phyloP scores from a whole-genome alignment of 2,888 invertebrate genomes.

The Caradrina kadenii region DNA sequence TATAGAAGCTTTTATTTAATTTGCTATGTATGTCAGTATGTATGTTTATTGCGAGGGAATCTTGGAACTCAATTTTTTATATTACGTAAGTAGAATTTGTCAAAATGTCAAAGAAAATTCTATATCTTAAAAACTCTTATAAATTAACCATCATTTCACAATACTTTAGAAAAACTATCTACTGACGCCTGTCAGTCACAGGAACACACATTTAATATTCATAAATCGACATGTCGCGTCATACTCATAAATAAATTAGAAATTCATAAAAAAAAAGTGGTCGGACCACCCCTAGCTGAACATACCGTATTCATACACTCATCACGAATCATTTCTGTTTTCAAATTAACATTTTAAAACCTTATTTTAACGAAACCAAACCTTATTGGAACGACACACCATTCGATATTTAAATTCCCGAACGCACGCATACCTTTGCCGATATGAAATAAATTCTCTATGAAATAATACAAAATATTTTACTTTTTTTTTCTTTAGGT shows the following conservation, averaged over 20 bases:
- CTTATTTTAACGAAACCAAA: constrained; percentile 30
- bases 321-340: constrained; percentile 69
- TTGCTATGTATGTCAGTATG: no score
- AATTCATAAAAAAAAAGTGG: constrained; percentile 75
- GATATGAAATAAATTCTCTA: constrained; percentile 53
- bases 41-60: no score
- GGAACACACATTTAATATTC: constrained; percentile 78
- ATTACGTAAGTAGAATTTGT: neutral
- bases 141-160: constrained; percentile 50
- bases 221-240: constrained; percentile 80
- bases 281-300: constrained; percentile 80
- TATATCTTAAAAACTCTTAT: constrained; percentile 19
- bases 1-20: no score
- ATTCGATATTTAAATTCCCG: constrained; percentile 18
- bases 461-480: constrained; percentile 39
- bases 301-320: constrained; percentile 71
- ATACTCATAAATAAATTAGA: constrained; percentile 84
- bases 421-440: constrained; percentile 25
- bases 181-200: constrained; percentile 70
- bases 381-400: constrained; percentile 45
- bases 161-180: constrained; percentile 57
- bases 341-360: constrained; percentile 46
- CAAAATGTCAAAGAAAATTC: constrained; percentile 4
- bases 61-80: no score
- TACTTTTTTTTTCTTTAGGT: constrained; percentile 54